A percentile compares a stretch with the other conserved stretches of the same genome.
phyloP scores from a whole-genome alignment of 2,888 invertebrate species.

The Euproctis similis region DNA sequence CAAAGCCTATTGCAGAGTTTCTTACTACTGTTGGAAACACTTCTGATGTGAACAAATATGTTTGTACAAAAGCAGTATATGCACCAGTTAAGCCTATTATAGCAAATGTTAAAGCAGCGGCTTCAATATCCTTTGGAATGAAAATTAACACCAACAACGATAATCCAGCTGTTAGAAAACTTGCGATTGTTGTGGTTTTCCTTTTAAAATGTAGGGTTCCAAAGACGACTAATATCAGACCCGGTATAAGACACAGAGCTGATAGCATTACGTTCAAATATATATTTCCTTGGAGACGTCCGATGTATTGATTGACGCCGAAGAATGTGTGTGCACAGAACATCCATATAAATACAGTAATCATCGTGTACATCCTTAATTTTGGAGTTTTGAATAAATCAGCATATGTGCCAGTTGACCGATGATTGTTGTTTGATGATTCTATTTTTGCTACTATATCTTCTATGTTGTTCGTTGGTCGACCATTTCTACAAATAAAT shows the following conservation, averaged over 20 bases:
- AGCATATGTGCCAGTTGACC: conserved; percentile 35
- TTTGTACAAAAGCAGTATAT: conserved; percentile 78
- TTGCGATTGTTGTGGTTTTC: conserved; percentile 41
- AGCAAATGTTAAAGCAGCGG: conserved; percentile 80
- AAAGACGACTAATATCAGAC: conserved; percentile 41
- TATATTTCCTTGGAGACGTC: conserved; percentile 83
- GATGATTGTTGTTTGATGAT: conserved; percentile 24
- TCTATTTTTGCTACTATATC: conserved; percentile 47
- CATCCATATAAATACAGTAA: conserved; percentile 83
- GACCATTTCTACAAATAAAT: conserved; percentile 64
- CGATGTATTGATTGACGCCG: conserved; percentile 87
- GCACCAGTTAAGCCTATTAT: conserved; percentile 85
- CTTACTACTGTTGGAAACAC: conserved; percentile 86
- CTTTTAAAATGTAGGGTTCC: conserved; percentile 46
- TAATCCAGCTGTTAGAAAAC: conserved; percentile 41
- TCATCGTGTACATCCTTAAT: conserved; percentile 79
- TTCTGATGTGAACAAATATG: conserved; percentile 85
- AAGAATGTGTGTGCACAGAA: conserved; percentile 88
- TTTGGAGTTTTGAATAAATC: conserved; percentile 82
- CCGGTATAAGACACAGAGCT: conserved; percentile 53
- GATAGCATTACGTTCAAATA: conserved; percentile 88
- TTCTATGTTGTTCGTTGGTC: conserved; percentile 45
- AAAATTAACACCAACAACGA: conserved; percentile 52
- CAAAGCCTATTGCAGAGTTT: conserved; percentile 85
- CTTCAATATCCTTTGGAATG: conserved; percentile 36